phyloP scores from a whole-genome alignment of 2,888 invertebrate genomes.

The Tholera decimalis region DNA sequence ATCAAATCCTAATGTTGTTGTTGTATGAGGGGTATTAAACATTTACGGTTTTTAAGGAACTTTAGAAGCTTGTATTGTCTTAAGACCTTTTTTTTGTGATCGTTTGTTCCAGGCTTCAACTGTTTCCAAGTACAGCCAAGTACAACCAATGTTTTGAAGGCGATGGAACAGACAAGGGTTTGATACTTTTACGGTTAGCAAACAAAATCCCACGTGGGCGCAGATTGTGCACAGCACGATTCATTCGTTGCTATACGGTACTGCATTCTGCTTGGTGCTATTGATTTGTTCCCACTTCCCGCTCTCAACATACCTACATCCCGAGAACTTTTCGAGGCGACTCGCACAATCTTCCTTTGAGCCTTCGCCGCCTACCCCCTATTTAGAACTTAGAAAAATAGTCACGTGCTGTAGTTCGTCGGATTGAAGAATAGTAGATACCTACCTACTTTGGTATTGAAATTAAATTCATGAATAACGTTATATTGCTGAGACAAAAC shows the following conservation, averaged over 20 bases:
- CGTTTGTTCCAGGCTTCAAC: no score
- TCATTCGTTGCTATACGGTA: conserved; percentile 23
- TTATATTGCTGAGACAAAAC: neutral
- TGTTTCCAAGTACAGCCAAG: no score
- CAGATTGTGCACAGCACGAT: conserved; percentile 14
- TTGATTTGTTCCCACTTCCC: conserved; percentile 56
- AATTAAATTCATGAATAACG: conserved; percentile 1
- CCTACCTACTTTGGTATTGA: neutral
- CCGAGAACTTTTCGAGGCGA: conserved; percentile 47
- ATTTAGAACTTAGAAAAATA: conserved; percentile 57
- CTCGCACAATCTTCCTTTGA: conserved; percentile 47
- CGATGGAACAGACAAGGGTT: neutral
- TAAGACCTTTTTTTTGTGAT: no score
- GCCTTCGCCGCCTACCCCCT: conserved; percentile 60
- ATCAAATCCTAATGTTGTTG: no score
- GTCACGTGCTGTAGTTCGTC: conserved; percentile 30
- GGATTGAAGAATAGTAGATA: conserved; percentile 14
- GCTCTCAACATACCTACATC: conserved; percentile 61
- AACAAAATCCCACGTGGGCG: neutral
- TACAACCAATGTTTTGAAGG: no score
- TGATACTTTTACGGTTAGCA: neutral
- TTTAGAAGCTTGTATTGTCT: no score
- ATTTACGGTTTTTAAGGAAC: no score
- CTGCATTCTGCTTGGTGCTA: conserved; percentile 49
- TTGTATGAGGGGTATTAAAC: no score